A percentile compares a stretch with the other conserved stretches of the same genome.
phyloP scores from a whole-genome alignment of 2,797 vertebrate genomes.

The Manis javanica region DNA sequence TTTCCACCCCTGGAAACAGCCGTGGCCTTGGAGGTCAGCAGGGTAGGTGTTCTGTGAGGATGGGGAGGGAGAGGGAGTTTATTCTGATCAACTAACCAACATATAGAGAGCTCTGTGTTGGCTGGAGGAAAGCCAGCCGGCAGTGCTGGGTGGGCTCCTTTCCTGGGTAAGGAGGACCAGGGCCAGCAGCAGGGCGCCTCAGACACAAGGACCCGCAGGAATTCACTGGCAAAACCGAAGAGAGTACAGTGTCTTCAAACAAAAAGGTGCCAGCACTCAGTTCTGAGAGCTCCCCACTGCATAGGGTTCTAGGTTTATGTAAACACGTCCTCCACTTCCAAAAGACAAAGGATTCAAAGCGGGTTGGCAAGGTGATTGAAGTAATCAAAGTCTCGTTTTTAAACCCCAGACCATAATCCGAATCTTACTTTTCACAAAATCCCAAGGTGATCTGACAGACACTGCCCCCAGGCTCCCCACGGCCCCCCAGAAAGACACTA shows the following conservation, averaged over 20 bases:
- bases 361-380: neutral
- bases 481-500: neutral
- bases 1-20: neutral
- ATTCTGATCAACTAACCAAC: neutral
- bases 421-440: conserved; percentile 3
- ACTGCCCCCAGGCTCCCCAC: neutral
- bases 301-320: neutral
- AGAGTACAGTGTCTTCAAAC: neutral
- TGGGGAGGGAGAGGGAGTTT: neutral
- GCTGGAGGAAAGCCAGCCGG: neutral
- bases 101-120: neutral
- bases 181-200: neutral
- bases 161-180: neutral
- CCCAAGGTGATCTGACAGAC: neutral
- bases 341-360: neutral
- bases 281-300: neutral
- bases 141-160: fast-evolving
- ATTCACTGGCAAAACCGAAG: neutral
- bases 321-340: neutral
- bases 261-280: neutral
- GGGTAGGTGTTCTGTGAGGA: neutral
- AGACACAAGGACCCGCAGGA: neutral
- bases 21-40: neutral
- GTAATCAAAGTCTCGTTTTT: neutral
- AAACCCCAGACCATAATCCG: neutral